Evolutionary conservation across 2,888 invertebrate species (phyloP), one percentile per base, ranked within the genome.

Genomic region (Pseudoips prasinana): DNA sequence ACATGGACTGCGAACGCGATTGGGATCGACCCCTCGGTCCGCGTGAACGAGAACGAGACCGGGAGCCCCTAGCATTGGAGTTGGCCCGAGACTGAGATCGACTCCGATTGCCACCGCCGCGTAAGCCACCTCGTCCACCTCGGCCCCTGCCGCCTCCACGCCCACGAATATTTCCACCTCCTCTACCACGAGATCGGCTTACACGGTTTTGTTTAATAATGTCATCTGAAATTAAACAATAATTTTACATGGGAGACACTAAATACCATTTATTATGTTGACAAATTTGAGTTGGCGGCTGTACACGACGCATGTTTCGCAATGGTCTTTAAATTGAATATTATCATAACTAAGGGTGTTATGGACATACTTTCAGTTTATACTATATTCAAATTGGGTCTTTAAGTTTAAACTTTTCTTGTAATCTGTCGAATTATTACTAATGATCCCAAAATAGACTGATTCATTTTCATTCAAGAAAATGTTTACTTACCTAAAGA

Each of bases 161-260:
- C 3, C 59, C 58, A 7, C 61, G 59, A 4, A 45, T n/a, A 42
- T 38, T 50, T 7, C 46, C 51, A 18, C 75, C 72, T 23, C 82
- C 76, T 55, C 81, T 63, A 9, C 80, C 78, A 29, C 84, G 77
- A 39, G 77, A 67, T 55, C 86, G 56, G 45, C 75, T 81, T 1
- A 61, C 69, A 28, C 86, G 78, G 33, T 72, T 78, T 55, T 83
- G 77, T 55, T 79, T 72, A 35, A 87, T 87, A 7, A 87, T 85
- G 9, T 87, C 86, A 66, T 87, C 86, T 87, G 55, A n/a, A 39
- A 54, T 42, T 1, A 10, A 10, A n/a, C 19, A 40, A 39, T 10
- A 8, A 7, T 8, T 30, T n/a, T 2, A 18, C 7, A 1, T 24
- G 7, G 25, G 17, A 22, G 11, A 1, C 6, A 6, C 7, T 14